phyloP scores from a whole-genome alignment of 2,888 invertebrate species.

The Lasioglossum morio region DNA sequence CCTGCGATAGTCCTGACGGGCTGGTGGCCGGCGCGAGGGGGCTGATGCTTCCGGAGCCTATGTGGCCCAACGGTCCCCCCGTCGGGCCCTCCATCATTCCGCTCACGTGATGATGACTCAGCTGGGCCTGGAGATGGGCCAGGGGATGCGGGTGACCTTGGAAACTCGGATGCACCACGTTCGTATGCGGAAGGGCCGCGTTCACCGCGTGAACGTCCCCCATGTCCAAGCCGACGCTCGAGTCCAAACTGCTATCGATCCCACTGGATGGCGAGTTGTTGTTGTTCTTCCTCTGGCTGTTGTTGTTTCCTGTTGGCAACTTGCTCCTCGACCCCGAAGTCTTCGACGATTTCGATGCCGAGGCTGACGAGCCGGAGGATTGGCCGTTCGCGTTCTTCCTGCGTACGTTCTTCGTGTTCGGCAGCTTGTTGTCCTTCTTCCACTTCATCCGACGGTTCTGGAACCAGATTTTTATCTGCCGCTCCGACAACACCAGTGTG shows the following conservation, averaged over 20 bases:
- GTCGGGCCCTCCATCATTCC: slow-evolving; percentile 83
- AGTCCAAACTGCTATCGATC: slow-evolving; percentile 81
- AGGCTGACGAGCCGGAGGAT: slow-evolving; percentile 72
- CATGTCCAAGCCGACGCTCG: slow-evolving; percentile 79
- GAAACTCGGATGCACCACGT: slow-evolving; percentile 77
- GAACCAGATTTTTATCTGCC: slow-evolving; percentile 96
- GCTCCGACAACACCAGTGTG: slow-evolving; percentile 95
- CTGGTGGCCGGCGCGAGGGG: slow-evolving; percentile 82
- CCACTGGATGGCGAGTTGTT: slow-evolving; percentile 83
- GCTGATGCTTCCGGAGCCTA: slow-evolving; percentile 82
- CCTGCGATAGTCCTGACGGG: slow-evolving; percentile 78
- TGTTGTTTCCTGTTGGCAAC: slow-evolving; percentile 85
- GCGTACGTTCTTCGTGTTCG: slow-evolving; percentile 92
- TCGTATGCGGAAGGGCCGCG: slow-evolving; percentile 74
- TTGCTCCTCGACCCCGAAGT: slow-evolving; percentile 65
- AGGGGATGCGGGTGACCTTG: slow-evolving; percentile 84
- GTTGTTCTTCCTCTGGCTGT: slow-evolving; percentile 89
- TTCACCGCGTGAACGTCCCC: slow-evolving; percentile 79
- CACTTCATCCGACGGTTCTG: slow-evolving; percentile 94
- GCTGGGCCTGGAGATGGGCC: slow-evolving; percentile 84
- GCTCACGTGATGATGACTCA: slow-evolving; percentile 82
- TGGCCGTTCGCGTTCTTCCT: slow-evolving; percentile 86
- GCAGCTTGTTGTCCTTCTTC: slow-evolving; percentile 95
- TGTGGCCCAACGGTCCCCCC: slow-evolving; percentile 78
- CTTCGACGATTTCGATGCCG: slow-evolving; percentile 75